A percentile compares a stretch with the other conserved stretches of the same genome.
These are phyloP conservation scores for Allacma fusca DNA, from an alignment of 2,888 invertebrate species.

Conservation along the genomic window DNA sequence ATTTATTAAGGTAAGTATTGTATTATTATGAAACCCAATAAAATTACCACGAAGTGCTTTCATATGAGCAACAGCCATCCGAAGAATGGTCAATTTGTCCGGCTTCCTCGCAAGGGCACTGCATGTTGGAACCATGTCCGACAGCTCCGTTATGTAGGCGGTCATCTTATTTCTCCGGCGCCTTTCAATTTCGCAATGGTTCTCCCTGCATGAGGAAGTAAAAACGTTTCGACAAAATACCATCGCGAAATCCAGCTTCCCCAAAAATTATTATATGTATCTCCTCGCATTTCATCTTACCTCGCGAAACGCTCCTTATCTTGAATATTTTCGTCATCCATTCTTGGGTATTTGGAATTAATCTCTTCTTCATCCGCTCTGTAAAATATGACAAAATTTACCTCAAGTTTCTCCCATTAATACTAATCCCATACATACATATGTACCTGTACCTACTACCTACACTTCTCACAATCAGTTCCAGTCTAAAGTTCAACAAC, in stretches of 20 bases:
- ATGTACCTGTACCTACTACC: neutral
- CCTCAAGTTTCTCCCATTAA: neutral
- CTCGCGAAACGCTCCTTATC: conserved; percentile 95
- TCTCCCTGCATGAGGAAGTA: conserved; percentile 79
- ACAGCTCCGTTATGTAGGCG: conserved; percentile 98
- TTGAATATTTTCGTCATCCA: conserved; percentile 93
- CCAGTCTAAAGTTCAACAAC: neutral
- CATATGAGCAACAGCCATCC: conserved; percentile 99
- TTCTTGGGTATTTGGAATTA: conserved; percentile 76
- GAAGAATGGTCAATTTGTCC: conserved; percentile 96
- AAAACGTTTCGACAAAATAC: conserved; percentile 60
- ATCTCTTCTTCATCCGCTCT: conserved; percentile 57
- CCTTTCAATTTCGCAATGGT: conserved; percentile 98
- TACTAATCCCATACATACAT: too few relatives aligned
- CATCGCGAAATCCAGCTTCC: conserved; percentile 41
- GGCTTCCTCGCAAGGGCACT: conserved; percentile 97
- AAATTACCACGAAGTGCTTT: conserved; percentile 87
- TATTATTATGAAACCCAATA: neutral
- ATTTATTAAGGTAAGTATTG: neutral
- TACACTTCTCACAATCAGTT: too few relatives aligned
- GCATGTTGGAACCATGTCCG: conserved; percentile 99
- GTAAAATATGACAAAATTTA: conserved; percentile 16
- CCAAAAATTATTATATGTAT: conserved; percentile 8
- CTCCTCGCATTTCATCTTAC: conserved; percentile 67
- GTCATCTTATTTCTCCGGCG: conserved; percentile 99